Evolutionary conservation across 92 coral and sea anemone genomes (phyloP).

Genomic region (Paragorgia papillata): DNA sequence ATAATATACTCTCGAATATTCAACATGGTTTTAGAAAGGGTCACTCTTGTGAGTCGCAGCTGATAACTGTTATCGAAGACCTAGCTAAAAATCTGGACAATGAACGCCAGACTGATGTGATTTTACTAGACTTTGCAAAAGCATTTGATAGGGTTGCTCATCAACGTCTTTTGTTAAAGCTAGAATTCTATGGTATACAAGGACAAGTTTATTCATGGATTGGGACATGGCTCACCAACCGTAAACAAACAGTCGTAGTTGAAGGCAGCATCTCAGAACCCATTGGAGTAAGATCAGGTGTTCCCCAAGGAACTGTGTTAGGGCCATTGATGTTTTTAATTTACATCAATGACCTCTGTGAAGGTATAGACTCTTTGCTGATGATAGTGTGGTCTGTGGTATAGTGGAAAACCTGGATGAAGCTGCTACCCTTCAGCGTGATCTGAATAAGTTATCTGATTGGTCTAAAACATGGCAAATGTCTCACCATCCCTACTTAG

Average conservation of each 20-base stretch:
- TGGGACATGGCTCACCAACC: slow-evolving; percentile 30
- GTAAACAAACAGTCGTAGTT: slow-evolving; percentile 26
- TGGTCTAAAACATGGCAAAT: slow-evolving; percentile 46
- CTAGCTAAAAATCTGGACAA: slow-evolving; percentile 15
- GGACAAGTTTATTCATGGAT: slow-evolving; percentile 32
- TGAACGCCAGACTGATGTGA: background rate
- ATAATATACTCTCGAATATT: background rate
- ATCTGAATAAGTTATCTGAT: slow-evolving; percentile 21
- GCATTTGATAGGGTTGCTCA: slow-evolving; percentile 33
- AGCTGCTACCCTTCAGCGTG: slow-evolving; percentile 34
- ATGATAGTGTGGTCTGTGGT: slow-evolving; percentile 26
- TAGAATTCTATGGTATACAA: slow-evolving; percentile 18
- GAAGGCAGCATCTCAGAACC: slow-evolving; percentile 32
- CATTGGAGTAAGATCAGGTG: slow-evolving; percentile 42
- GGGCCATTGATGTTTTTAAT: slow-evolving; percentile 33
- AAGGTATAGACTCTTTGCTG: slow-evolving; percentile 40
- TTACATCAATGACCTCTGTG: background rate
- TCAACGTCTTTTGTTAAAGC: slow-evolving; percentile 34
- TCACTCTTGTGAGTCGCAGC: slow-evolving; percentile 31
- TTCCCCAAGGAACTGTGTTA: slow-evolving; percentile 33
- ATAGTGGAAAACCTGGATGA: slow-evolving; percentile 18
- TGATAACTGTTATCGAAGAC: slow-evolving; percentile 35
- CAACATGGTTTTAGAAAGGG: slow-evolving; percentile 25
- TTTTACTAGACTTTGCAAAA: background rate
- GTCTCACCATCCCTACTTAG: slow-evolving; percentile 31